Conservation (phyloP, 2,113 vertebrate genomes). For the Malurus alboscapulatus region DNA sequence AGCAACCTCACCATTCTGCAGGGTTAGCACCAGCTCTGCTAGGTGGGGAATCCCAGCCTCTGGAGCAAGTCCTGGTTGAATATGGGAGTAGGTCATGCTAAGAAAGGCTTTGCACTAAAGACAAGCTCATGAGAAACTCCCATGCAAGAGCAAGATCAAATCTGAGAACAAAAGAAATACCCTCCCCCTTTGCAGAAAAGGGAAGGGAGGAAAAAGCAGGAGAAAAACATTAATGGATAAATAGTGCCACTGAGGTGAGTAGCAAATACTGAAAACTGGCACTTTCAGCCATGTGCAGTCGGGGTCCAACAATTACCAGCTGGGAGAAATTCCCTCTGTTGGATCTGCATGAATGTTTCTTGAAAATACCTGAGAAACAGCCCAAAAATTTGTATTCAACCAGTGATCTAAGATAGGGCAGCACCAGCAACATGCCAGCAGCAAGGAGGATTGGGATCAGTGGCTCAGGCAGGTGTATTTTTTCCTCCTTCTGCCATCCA, state of each 20-base stretch:
- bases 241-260: background rate
- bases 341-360: background rate
- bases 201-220: background rate
- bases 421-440: background rate
- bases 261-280: background rate
- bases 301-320: background rate
- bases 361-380: background rate
- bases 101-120: background rate
- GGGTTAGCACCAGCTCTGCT: background rate
- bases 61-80: background rate
- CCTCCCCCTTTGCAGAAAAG: background rate
- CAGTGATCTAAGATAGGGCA: background rate
- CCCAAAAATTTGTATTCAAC: background rate
- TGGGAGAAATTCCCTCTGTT: background rate
- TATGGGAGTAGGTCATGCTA: background rate
- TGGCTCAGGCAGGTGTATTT: background rate
- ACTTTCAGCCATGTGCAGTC: background rate
- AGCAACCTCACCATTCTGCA: background rate
- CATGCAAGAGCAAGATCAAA: background rate
- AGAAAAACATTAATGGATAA: background rate
- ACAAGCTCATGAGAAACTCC: background rate
- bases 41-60: background rate
- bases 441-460: background rate
- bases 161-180: background rate
- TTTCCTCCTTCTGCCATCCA: background rate